Evolutionary conservation across 2,113 vertebrate species (phyloP).

Genomic region (Fregetta grallaria): DNA sequence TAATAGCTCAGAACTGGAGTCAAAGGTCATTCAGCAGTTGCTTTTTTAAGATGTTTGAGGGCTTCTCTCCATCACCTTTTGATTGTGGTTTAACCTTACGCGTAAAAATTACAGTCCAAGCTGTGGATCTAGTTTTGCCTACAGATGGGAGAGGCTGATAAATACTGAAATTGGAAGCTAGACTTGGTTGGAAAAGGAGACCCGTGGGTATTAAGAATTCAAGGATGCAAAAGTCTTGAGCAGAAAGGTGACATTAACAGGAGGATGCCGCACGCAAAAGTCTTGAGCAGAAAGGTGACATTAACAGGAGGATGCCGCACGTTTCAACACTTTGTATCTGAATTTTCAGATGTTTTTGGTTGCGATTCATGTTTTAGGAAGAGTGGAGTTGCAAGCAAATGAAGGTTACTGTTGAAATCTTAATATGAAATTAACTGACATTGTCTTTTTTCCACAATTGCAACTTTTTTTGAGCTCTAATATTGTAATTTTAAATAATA

Average conservation of each 20-base stretch:
- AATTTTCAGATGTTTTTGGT: background rate
- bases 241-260: background rate
- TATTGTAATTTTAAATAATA: background rate
- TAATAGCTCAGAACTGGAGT: background rate
- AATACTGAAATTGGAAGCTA: background rate
- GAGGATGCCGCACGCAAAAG: background rate
- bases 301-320: background rate
- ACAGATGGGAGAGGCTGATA: background rate
- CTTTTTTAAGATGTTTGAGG: background rate
- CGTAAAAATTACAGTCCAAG: background rate
- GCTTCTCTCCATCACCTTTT: background rate
- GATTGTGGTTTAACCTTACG: background rate
- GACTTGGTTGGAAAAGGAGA: background rate
- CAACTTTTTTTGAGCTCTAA: background rate
- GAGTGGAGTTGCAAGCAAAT: background rate
- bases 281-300: too few species aligned
- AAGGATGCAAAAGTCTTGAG: background rate
- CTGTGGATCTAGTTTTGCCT: background rate
- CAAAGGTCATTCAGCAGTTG: conserved; percentile 15
- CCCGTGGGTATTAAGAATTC: background rate
- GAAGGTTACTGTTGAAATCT: background rate
- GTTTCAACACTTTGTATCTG: background rate
- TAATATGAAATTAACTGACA: background rate
- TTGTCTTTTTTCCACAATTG: background rate
- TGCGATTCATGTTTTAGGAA: background rate